A percentile compares a stretch with the other conserved stretches of the same genome.
Conservation (phyloP, 2,113 vertebrate species). For the Epinephelus lanceolatus region DNA sequence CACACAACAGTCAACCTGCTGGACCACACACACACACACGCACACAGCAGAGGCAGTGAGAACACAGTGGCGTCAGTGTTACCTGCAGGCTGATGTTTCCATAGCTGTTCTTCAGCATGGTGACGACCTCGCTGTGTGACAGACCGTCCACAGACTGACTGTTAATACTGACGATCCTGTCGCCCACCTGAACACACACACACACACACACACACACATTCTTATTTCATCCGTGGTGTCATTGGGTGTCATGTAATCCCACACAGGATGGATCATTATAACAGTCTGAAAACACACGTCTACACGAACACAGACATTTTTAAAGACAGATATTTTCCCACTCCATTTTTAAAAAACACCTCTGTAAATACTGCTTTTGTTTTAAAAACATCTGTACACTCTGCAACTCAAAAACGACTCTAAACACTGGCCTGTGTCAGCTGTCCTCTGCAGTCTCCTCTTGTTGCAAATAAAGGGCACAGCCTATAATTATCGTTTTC, state of each 20-base stretch:
- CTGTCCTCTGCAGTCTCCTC: too few species aligned
- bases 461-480: too few species aligned
- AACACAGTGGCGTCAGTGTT: conserved; percentile 33
- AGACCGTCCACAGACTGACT: conserved; percentile 90
- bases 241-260: neutral
- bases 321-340: too few species aligned
- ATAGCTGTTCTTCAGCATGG: conserved; percentile 93
- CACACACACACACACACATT: conserved; percentile 2
- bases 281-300: neutral
- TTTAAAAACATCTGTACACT: too few species aligned
- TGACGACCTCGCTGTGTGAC: conserved; percentile 92
- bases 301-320: too few species aligned
- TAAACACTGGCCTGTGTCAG: too few species aligned
- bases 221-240: neutral
- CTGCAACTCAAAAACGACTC: too few species aligned
- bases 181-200: conserved; percentile 89
- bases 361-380: too few species aligned
- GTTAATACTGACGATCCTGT: conserved; percentile 96
- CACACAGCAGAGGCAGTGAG: too few species aligned
- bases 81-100: conserved; percentile 94
- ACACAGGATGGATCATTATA: neutral
- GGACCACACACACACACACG: conserved; percentile 12
- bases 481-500: too few species aligned
- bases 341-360: neutral
- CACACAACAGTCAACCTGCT: conserved; percentile 28